Evolutionary conservation across 1,140 invertebrate genomes (phyloP), one percentile per base, ranked within the genome.

Genomic region (Ooceraea biroi): DNA sequence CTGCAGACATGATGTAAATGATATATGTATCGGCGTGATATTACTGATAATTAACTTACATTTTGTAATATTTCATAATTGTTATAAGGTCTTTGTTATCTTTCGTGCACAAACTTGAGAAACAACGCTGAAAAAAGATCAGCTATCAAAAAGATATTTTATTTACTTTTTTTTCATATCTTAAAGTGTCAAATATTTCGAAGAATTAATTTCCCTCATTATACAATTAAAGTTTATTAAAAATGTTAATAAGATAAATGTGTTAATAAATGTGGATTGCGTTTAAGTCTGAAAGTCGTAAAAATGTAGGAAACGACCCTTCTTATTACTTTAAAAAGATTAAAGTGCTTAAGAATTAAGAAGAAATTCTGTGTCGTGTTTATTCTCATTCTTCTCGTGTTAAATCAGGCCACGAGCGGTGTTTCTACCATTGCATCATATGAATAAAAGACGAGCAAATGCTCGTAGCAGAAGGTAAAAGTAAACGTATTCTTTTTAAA

Each of bases 401-500:
- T 48, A 65, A n/a, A 36, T n/a, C 30, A 25, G 25, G 14, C n/a
- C 4, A 63, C 17, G 8, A 41, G 27, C 44, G 19, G 41, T 19
- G 27, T 25, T 22, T 46, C 27, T 48, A 27, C 7, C 7, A 10
- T 48, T 63, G 30, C 30, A 5, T 41, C 30, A 61, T 61, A 11
- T 25, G 3, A 25, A 17, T 36, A 61, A 50, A 48, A 76, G 7
- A 48, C 41, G 41, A 61, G 41, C 41, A 61, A 74, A 46, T 30
- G 17, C n/a, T n/a, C 41, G 41, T 0, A 19, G 25, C n/a, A n/a
- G n/a, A 46, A 46, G 57, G 22, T 74, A 8, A 19, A 60, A 46
- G n/a, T 58, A 73, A 22, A 14, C 46, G 44, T 17, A 48, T 61
- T 74, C 14, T 30, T 25, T 73, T 46, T n/a, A 36, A 76, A n/a